Evolutionary conservation across 2,113 vertebrate genomes (phyloP), one percentile per base, ranked within the genome.

Genomic region (Callipepla squamata): DNA sequence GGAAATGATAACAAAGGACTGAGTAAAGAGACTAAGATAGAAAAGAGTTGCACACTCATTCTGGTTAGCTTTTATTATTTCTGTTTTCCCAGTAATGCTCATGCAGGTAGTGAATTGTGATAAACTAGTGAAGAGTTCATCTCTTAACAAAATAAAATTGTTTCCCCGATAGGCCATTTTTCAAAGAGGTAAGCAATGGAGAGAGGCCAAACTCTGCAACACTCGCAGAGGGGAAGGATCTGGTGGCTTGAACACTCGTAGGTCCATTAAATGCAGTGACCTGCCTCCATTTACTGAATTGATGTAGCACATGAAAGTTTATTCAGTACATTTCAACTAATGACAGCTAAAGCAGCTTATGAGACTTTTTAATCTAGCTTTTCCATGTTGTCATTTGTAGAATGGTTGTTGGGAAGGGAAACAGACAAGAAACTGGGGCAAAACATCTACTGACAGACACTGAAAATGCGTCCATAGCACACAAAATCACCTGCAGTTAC

Each of bases 291-390:
- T 95, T 95, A 80, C 61, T 90, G 81, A 94, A 96, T 96, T 93
- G 77, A 85, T 92, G 92, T 91, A 69, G 75, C 74, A 81, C 58
- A 70, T 26, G 30, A 96, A 82, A 75, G 67, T 80, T 93, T 92
- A 62, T n/a, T 79, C 63, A 91, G 67, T 73, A 44, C 66, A 90
- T 87, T 96, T 92, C 93, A 96, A 89, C 82, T 96, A 95, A 95
- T 91, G 84, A 87, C 82, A 92, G 77, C 68, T 79, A 95, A 96
- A 96, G 95, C 88, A 89, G 93, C 90, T 96, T 94, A 94, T 50
- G 89, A 50, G 93, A 85, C 48, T 90, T 94, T 94, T 94, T 93
- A 96, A 97, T 95, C 92, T 93, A 87, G 90, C 58, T 95, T 95
- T 92, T 50, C 67, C 67, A 75, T 12, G 34, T 13, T 81, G 69